These are phyloP conservation scores for Xiphydria camelus DNA, from an alignment of 2,888 invertebrate genomes.

Conservation along the genomic window DNA sequence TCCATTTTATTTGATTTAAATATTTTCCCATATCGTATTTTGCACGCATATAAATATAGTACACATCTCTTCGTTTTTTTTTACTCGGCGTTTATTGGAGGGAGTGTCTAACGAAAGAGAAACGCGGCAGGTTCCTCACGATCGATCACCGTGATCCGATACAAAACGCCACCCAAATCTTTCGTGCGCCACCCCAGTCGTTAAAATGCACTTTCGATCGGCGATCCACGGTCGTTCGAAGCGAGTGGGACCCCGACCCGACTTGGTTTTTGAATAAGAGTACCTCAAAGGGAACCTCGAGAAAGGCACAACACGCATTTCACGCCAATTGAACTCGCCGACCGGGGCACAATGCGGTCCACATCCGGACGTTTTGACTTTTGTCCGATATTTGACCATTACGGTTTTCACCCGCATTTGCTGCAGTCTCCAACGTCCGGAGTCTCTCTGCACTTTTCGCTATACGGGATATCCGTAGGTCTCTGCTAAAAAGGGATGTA, in stretches of 20 bases:
- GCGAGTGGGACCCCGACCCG: too few species aligned
- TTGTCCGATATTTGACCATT: conserved; percentile 41
- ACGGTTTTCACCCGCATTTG: conserved; percentile 38
- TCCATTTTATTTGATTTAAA: too few species aligned
- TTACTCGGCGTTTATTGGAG: too few species aligned
- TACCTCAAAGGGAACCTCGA: conserved; percentile 42
- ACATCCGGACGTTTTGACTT: conserved; percentile 53
- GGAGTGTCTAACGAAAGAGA: too few species aligned
- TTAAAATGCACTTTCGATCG: conserved; percentile 34
- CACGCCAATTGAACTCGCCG: conserved; percentile 49
- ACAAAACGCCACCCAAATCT: conserved; percentile 33
- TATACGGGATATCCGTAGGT: too few species aligned
- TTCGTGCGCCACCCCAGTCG: conserved; percentile 20
- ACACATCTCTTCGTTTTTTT: too few species aligned
- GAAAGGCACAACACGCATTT: conserved; percentile 55
- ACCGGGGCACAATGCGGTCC: conserved; percentile 36
- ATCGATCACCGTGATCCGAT: conserved; percentile 44
- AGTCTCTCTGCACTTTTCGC: too few species aligned
- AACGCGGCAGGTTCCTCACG: conserved; percentile 39
- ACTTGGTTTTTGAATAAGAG: too few species aligned
- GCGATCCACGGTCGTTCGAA: background rate
- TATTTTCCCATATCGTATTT: too few species aligned
- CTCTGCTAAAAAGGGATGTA: too few species aligned
- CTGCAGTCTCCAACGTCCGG: too few species aligned
- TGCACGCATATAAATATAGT: too few species aligned